Percentiles rank a stretch among this genome's conserved stretches.
Conservation (phyloP, 2,113 vertebrate species). For the Coracopsis vasa region DNA sequence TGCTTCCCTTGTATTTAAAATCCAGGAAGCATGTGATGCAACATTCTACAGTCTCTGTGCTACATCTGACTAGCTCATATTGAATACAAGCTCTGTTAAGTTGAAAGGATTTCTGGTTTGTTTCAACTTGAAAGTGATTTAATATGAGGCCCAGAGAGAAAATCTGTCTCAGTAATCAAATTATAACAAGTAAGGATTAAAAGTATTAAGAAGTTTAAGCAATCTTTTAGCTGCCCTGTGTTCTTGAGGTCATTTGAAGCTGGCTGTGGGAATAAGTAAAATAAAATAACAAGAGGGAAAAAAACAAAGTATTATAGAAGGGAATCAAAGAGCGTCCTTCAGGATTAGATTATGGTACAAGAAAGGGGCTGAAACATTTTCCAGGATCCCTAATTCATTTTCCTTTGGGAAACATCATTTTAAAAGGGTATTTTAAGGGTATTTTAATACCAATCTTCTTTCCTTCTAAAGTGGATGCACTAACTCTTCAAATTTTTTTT, state of each 20-base stretch:
- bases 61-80: constrained; percentile 65
- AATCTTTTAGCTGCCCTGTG: constrained; percentile 72
- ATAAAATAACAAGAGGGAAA: constrained; percentile 66
- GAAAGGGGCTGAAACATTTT: constrained; percentile 54
- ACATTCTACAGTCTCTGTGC: constrained; percentile 51
- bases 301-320: constrained; percentile 44
- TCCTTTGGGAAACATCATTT: constrained; percentile 45
- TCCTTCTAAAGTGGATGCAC: background rate
- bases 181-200: constrained; percentile 84
- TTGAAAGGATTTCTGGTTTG: constrained; percentile 82
- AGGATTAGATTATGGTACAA: constrained; percentile 67
- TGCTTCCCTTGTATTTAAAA: constrained; percentile 15
- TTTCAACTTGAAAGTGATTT: constrained; percentile 82
- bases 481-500: background rate
- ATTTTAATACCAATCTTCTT: constrained; percentile 27
- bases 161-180: constrained; percentile 81
- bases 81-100: constrained; percentile 73
- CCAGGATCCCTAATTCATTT: constrained; percentile 40
- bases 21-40: constrained; percentile 37
- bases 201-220: constrained; percentile 81
- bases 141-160: constrained; percentile 80
- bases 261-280: constrained; percentile 68
- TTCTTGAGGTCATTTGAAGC: constrained; percentile 70
- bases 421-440: background rate
- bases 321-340: constrained; percentile 48